phyloP scores from a whole-genome alignment of 2,888 invertebrate species.

The Rhorus exstirpatorius region DNA sequence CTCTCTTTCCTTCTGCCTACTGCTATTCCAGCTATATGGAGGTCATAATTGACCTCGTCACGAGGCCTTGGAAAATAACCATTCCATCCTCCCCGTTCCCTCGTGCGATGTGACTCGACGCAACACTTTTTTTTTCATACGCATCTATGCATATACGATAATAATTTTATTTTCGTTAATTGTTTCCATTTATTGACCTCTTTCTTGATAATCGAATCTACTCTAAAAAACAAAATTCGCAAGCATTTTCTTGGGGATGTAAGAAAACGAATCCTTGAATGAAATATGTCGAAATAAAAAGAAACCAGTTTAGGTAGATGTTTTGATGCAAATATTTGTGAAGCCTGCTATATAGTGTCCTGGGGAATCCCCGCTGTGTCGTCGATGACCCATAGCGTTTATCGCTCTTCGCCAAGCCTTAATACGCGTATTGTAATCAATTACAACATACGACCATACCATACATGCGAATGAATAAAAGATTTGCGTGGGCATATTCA shows the following conservation, averaged over 20 bases:
- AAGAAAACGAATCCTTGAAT: no score
- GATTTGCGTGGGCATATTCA: no score
- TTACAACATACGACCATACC: background rate
- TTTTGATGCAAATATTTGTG: background rate
- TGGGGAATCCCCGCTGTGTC: conserved; percentile 18
- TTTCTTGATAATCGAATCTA: no score
- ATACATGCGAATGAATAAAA: background rate
- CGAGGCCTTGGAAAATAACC: conserved; percentile 35
- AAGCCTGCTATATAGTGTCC: background rate
- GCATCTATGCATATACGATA: no score
- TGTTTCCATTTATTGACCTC: no score
- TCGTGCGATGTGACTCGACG: background rate
- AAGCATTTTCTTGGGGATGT: no score
- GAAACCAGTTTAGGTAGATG: background rate
- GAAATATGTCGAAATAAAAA: background rate
- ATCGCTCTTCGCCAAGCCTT: conserved; percentile 4
- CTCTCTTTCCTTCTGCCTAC: background rate
- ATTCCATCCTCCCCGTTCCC: background rate
- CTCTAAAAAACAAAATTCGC: no score
- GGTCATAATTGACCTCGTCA: conserved; percentile 51
- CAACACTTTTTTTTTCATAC: background rate
- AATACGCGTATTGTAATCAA: background rate
- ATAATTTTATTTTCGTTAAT: no score
- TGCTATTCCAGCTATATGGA: conserved; percentile 48
- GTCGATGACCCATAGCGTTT: conserved; percentile 31